Evolutionary conservation across 2,888 invertebrate genomes (phyloP), one percentile per base, ranked within the genome.

Genomic region (Myopa testacea): DNA sequence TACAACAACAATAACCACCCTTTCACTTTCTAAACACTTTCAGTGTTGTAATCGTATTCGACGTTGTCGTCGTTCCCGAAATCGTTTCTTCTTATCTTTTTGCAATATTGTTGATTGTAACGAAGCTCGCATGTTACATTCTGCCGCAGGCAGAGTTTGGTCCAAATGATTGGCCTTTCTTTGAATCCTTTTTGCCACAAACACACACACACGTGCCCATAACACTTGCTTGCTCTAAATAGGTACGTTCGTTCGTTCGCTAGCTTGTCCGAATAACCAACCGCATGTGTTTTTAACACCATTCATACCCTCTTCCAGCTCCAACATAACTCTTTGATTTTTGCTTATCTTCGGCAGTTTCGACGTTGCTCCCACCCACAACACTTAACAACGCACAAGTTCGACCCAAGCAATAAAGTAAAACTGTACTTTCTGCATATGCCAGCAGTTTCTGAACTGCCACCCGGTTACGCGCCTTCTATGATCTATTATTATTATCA

Each of bases 371-470:
- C 4, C 40, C 50, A 10, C 50, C 50, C 26, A 4, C 69, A 19
- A 68, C 26, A 26, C 26, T 26, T 26, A n/a, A 34, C 26, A 26
- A 26, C 26, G 26, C 26, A 26, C 26, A 26, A 26, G 4, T 45
- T 62, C 50, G 60, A 50, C 73, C 62, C 62, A 62, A 63, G 38
- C 34, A 73, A 73, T 73, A 63, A 73, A 73, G 55, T 62, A 62
- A 63, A 73, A 73, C 45, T 45, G 34, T 63, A 50, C 63, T 63
- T 73, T 73, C 38, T 63, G 73, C 73, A 73, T 73, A 40, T 26
- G 26, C 26, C 26, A 26, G 26, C 26, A 26, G 26, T 26, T 26
- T 26, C 26, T 26, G 26, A 26, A 26, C 26, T 26, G 26, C 26
- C 26, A 26, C 26, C 26, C 26, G 26, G 26, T 26, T 26, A 26